Conservation (phyloP, 30 jellyfish, hydroid and myxozoan species). For the Sanderia malayensis region DNA sequence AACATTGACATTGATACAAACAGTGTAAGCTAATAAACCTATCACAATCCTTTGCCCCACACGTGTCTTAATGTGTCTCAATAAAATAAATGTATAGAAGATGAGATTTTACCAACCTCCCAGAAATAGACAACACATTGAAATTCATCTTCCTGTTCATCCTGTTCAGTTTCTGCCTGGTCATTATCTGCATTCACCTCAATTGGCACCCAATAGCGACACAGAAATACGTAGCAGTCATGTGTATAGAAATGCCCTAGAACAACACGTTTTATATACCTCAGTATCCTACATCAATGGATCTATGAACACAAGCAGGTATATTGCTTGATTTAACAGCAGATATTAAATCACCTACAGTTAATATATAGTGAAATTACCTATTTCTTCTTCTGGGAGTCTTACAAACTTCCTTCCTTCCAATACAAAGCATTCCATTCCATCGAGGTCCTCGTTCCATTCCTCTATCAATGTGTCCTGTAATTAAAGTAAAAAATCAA, state of each 20-base stretch:
- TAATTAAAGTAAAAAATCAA: neutral
- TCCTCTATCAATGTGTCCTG: conserved; percentile 93
- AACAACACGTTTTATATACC: too few relatives aligned
- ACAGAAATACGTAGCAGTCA: conserved; percentile 97
- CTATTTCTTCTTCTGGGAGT: conserved; percentile 98
- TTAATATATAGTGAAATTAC: too few relatives aligned
- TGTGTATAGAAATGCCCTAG: conserved; percentile 90
- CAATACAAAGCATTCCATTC: conserved; percentile 98
- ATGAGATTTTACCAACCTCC: conserved; percentile 88
- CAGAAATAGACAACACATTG: conserved; percentile 98
- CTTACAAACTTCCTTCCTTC: conserved; percentile 98
- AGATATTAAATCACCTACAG: too few relatives aligned
- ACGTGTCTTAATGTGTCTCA: too few relatives aligned
- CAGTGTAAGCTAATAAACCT: too few relatives aligned
- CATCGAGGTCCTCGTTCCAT: conserved; percentile 98
- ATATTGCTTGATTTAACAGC: too few relatives aligned
- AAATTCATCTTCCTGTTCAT: conserved; percentile 89
- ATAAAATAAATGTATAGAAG: too few relatives aligned
- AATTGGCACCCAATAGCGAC: conserved; percentile 98
- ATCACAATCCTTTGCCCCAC: too few relatives aligned
- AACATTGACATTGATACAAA: too few relatives aligned
- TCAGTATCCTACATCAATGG: too few relatives aligned
- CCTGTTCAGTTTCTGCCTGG: conserved; percentile 72
- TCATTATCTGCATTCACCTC: conserved; percentile 87
- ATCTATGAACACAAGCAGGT: too few relatives aligned